A percentile compares a stretch with the other conserved stretches of the same genome.
Conservation (phyloP, 2,113 vertebrate genomes). For the Gasterosteus nipponicus region DNA sequence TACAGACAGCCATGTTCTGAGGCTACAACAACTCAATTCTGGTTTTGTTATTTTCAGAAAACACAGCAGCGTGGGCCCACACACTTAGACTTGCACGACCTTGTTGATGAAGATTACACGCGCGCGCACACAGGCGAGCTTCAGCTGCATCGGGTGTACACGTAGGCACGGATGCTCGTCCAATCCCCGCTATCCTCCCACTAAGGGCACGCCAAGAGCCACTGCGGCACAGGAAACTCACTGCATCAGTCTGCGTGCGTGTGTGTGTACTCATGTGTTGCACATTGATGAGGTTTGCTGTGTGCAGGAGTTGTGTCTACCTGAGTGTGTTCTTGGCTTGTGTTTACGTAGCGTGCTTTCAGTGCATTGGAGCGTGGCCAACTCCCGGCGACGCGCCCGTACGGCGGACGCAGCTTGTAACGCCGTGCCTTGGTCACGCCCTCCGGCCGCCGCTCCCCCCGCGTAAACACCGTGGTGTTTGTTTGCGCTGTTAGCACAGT, state of each 20-base stretch:
- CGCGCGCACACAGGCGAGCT: conserved; percentile 26
- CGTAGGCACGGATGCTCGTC: conserved; percentile 33
- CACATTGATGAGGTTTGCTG: neutral
- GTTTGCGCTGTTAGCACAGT: neutral
- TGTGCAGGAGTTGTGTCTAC: neutral
- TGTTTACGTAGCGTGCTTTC: neutral
- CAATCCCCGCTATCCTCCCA: conserved; percentile 55
- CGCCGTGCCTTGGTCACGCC: neutral
- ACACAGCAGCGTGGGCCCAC: neutral
- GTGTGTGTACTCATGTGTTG: neutral
- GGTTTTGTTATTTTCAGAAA: conserved; percentile 23
- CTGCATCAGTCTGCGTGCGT: conserved; percentile 34
- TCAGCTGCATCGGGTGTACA: conserved; percentile 35
- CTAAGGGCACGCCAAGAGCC: conserved; percentile 45
- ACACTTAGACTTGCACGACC: conserved; percentile 24
- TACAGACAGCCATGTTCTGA: conserved; percentile 5
- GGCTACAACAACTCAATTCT: conserved; percentile 24
- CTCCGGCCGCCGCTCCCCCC: neutral
- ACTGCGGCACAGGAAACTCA: conserved; percentile 53
- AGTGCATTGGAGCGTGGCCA: neutral
- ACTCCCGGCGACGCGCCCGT: neutral
- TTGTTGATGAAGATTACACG: conserved; percentile 27
- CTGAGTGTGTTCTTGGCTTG: neutral
- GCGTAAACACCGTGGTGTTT: neutral
- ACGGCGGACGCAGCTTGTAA: no score